Percentiles rank a stretch among this genome's conserved stretches.
These are phyloP conservation scores for Amaurobius ferox DNA, from an alignment of 2,888 invertebrate genomes.

Conservation along the genomic window DNA sequence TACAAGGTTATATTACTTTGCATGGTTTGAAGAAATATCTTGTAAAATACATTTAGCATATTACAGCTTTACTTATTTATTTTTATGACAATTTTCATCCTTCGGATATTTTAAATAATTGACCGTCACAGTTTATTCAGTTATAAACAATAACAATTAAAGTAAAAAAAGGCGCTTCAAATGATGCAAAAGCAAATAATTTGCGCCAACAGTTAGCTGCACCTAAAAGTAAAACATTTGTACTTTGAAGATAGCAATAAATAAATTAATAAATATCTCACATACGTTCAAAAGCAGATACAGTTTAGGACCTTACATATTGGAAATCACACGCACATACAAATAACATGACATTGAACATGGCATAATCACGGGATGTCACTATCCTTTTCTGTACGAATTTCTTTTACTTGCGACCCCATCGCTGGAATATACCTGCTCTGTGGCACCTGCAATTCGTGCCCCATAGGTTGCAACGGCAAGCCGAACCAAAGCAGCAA, in stretches of 20 bases:
- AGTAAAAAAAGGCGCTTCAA: too few relatives aligned
- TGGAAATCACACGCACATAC: background rate
- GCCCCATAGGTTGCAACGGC: slow-evolving; percentile 92
- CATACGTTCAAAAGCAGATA: background rate
- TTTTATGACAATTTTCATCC: too few relatives aligned
- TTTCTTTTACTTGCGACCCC: slow-evolving; percentile 53
- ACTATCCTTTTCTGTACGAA: background rate
- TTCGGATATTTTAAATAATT: too few relatives aligned
- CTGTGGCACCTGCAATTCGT: slow-evolving; percentile 92
- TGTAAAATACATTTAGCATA: too few relatives aligned
- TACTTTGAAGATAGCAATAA: slow-evolving; percentile 9
- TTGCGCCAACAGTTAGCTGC: too few relatives aligned
- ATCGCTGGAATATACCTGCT: slow-evolving; percentile 87
- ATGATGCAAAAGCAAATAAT: too few relatives aligned
- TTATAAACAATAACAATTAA: too few relatives aligned
- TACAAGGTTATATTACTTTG: too few relatives aligned
- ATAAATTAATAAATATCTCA: background rate
- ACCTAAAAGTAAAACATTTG: background rate
- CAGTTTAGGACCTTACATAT: background rate
- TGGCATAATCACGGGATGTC: background rate
- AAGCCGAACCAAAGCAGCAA: slow-evolving; percentile 90
- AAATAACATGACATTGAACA: background rate
- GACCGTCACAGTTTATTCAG: too few relatives aligned
- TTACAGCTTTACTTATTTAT: too few relatives aligned
- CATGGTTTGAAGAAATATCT: too few relatives aligned